Base-by-base conservation (phyloP, 2,888 invertebrate species). In the Cetonia aurata region DNA sequence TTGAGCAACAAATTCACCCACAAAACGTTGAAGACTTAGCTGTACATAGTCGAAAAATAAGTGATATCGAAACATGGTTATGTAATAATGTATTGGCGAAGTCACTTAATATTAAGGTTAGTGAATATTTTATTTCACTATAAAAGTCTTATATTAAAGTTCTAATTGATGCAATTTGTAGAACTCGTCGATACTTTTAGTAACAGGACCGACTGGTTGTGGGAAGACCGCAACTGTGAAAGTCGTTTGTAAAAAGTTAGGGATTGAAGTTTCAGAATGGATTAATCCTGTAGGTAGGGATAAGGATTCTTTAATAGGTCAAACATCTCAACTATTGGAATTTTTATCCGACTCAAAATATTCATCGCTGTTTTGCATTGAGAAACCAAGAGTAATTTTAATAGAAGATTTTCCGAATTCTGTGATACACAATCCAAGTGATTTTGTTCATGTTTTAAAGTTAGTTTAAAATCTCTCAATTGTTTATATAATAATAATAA, bases 331-430 rank as follows among this genome's bases (percentile, higher is more conserved):
- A 73, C 96, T 96, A 80, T 85, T 90, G 72, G 92, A 93, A 73
- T 96, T 95, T 80, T 84, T 96, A 37, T 85, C 91, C 78, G 91
- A 93, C 62, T 93, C 94, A 6, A 91, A 94, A 77, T 96, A 93
- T 80, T 87, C 87, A 69, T 89, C 90, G n/a, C 77, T 90, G 13
- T 81, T 89, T 76, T 80, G 79, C 33, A 53, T 66, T n/a, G 86
- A 86, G 73, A 86, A 80, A 57, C 87, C 87, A 74, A 89, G 91
- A 75, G 75, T 94, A 3, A 86, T 93, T 19, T 80, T 94, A 0
- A 89, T 94, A 0, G 93, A 94, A 84, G 96, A 96, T 81, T 91
- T 94, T 82, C 96, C 96, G 10, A 94, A 95, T 83, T 87, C 88
- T 8, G 90, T 94, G 78, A 80, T 91, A 33, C 88, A 88, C 77